These are phyloP conservation scores for Oxyruncus cristatus DNA, from an alignment of 2,113 vertebrate species.

Conservation along the genomic window DNA sequence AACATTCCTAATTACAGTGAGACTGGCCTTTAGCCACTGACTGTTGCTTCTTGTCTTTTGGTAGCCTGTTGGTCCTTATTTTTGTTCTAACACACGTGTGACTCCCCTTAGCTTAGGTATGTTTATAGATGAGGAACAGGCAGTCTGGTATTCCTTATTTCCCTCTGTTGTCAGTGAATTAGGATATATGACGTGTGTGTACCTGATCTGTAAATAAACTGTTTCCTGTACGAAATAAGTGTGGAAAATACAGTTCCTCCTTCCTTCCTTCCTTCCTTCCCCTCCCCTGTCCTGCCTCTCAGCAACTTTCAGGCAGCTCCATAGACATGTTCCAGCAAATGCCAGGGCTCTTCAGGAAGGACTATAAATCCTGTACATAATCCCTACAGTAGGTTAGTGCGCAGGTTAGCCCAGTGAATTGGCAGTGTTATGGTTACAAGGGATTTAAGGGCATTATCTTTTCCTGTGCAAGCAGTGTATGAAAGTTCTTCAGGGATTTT, in stretches of 20 bases:
- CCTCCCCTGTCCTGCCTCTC: not conserved
- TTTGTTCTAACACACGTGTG: not conserved
- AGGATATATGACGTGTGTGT: constrained; percentile 3
- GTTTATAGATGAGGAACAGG: not conserved
- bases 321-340: constrained; percentile 37
- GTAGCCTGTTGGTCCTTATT: not conserved
- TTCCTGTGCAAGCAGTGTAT: constrained; percentile 16
- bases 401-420: constrained; percentile 38
- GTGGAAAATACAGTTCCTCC: constrained; percentile 8
- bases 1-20: not conserved
- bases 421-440: constrained; percentile 38
- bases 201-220: constrained; percentile 14
- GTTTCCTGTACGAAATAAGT: constrained; percentile 10
- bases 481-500: constrained; percentile 28
- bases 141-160: not conserved
- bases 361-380: not conserved
- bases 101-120: not conserved
- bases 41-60: not conserved
- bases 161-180: not conserved
- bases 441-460: constrained; percentile 49
- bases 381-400: constrained; percentile 12
- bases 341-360: not conserved
- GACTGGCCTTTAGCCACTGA: not conserved
- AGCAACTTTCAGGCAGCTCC: not conserved
- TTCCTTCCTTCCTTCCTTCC: not conserved